Conservation (phyloP, 2,797 vertebrate species). For the Rhynchonycteris naso region DNA sequence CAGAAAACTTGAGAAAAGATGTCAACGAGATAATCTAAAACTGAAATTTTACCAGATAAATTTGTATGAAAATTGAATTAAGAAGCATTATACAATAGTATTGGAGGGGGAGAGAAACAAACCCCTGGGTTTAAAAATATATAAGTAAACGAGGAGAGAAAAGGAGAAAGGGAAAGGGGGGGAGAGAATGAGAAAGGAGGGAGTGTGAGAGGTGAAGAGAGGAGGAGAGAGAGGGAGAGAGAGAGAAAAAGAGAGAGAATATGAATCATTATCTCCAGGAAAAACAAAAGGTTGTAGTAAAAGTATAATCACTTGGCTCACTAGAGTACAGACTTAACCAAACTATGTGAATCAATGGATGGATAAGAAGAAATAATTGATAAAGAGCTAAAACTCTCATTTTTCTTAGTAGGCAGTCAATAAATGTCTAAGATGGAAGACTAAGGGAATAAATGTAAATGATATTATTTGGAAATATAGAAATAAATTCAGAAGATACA, state of each 20-base stretch:
- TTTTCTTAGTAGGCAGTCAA: not conserved
- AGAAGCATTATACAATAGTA: not conserved
- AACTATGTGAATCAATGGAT: not conserved
- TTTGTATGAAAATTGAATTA: not conserved
- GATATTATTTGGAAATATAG: not conserved
- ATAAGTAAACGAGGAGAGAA: not conserved
- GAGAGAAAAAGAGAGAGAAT: not conserved
- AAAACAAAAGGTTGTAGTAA: not conserved
- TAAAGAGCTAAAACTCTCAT: not conserved
- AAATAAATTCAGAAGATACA: not conserved
- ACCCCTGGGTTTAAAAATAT: not conserved
- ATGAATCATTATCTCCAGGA: not conserved
- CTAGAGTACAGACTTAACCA: not conserved
- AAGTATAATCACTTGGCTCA: not conserved
- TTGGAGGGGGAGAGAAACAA: not conserved
- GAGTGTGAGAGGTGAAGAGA: not conserved
- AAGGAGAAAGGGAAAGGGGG: not conserved
- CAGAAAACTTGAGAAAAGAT: not conserved
- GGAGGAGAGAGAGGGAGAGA: not conserved
- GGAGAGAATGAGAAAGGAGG: not conserved
- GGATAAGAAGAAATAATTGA: not conserved
- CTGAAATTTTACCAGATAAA: not conserved
- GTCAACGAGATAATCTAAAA: not conserved
- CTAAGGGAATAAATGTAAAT: not conserved
- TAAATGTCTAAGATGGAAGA: not conserved